Conservation (phyloP, 2,113 vertebrate species). For the Engraulis encrasicolus region DNA sequence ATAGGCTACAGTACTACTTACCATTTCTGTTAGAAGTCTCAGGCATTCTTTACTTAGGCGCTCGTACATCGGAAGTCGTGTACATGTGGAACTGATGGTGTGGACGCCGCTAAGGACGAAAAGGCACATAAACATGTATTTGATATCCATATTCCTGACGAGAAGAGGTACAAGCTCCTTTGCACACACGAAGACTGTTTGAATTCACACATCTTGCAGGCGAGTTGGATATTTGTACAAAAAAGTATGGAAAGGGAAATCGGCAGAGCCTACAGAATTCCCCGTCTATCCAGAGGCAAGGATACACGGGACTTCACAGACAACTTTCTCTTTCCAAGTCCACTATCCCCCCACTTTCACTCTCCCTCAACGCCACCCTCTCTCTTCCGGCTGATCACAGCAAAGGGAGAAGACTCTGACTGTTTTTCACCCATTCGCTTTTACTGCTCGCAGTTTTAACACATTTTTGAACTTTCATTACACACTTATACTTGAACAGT, state of each 20-base stretch:
- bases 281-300: not conserved
- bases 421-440: no score
- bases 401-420: no score
- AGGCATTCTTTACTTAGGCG: not conserved
- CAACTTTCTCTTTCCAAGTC: not conserved
- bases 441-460: no score
- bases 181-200: not conserved
- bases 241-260: slow-evolving; percentile 13
- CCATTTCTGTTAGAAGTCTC: not conserved
- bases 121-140: not conserved
- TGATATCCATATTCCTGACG: not conserved
- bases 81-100: not conserved
- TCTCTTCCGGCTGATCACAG: no score
- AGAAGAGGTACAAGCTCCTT: not conserved
- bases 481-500: no score
- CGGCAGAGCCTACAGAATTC: not conserved
- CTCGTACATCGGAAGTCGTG: not conserved
- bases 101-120: not conserved
- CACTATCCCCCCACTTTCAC: not conserved
- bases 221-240: not conserved
- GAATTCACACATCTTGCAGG: not conserved
- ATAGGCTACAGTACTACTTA: not conserved
- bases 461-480: no score
- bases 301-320: not conserved
- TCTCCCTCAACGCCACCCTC: no score